Evolutionary conservation across 2,797 vertebrate genomes (phyloP).

Genomic region (Pitangus sulphuratus): DNA sequence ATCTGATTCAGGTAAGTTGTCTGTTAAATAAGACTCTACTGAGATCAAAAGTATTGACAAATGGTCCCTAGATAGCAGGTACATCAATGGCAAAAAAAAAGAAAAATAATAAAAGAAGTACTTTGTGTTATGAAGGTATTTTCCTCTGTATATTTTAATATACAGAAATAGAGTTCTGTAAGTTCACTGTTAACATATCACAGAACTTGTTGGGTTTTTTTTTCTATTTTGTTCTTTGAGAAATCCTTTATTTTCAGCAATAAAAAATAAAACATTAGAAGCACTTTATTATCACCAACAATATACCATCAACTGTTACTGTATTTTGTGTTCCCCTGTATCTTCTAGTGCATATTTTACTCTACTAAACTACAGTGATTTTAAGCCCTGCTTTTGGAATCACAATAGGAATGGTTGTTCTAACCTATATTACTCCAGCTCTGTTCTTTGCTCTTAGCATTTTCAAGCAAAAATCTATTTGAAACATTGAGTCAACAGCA

Average conservation of each 20-base stretch:
- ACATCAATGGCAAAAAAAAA: no score
- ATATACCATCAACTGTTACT: not conserved
- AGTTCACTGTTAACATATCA: not conserved
- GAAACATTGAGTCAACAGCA: not conserved
- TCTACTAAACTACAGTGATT: not conserved
- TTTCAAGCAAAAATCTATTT: not conserved
- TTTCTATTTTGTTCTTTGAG: not conserved
- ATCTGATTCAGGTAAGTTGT: not conserved
- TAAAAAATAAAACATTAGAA: not conserved
- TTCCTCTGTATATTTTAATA: not conserved
- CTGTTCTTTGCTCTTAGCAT: not conserved
- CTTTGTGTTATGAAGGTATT: not conserved
- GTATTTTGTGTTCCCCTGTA: not conserved
- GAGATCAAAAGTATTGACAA: not conserved
- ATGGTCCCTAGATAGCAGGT: not conserved
- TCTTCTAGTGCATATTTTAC: not conserved
- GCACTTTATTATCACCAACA: not conserved
- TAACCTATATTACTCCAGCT: not conserved
- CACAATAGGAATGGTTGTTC: not conserved
- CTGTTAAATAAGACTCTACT: not conserved
- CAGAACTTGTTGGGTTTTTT: rapidly evolving
- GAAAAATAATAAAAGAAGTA: no score
- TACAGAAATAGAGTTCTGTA: not conserved
- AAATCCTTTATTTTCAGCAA: not conserved
- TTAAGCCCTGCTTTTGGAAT: not conserved